Evolutionary conservation across 2,113 vertebrate species (phyloP).

Genomic region (Ceratotherium simum): DNA sequence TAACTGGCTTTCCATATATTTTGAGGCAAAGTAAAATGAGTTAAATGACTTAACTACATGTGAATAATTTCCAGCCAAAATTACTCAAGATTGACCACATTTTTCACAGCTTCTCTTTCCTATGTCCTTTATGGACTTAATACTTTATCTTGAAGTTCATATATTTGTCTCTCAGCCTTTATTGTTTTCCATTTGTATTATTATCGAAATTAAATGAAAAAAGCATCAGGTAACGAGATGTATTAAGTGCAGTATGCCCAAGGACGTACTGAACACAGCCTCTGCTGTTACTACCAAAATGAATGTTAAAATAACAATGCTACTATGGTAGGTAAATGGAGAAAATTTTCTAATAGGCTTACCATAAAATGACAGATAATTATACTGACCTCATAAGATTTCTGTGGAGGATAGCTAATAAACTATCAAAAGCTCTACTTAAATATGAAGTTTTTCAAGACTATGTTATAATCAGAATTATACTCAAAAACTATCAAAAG

Average conservation of each 20-base stretch:
- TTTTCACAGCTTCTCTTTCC: background rate
- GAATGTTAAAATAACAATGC: conserved; percentile 9
- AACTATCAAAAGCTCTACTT: conserved; percentile 33
- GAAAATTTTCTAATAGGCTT: conserved; percentile 45
- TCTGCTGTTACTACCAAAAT: conserved; percentile 37
- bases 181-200: conserved; percentile 34
- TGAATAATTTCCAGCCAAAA: background rate
- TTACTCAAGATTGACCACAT: background rate
- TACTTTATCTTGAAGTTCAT: background rate
- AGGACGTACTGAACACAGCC: background rate
- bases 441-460: conserved; percentile 16
- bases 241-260: background rate
- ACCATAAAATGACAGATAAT: conserved; percentile 49
- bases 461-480: background rate
- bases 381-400: conserved; percentile 7
- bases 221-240: background rate
- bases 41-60: background rate
- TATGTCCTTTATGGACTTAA: background rate
- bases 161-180: background rate
- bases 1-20: background rate
- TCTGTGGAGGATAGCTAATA: background rate
- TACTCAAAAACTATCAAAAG: background rate
- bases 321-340: background rate
- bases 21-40: background rate
- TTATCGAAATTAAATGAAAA: conserved; percentile 31